Percentiles rank a stretch among this genome's conserved stretches.
These are phyloP conservation scores for Cataglyphis rosenhaueri DNA, from an alignment of 2,888 invertebrate species.

Conservation along the genomic window DNA sequence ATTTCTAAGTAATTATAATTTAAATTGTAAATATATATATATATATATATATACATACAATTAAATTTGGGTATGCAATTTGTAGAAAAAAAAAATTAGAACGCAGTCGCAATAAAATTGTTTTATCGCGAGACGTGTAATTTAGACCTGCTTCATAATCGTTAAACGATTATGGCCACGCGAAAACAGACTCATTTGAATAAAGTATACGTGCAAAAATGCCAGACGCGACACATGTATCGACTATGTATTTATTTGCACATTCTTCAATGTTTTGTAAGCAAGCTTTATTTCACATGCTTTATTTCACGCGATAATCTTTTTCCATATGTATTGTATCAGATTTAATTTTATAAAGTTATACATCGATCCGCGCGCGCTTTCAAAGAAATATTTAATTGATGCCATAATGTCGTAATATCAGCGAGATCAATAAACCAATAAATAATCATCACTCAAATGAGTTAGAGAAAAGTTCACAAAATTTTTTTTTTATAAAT, in stretches of 20 bases:
- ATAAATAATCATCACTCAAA: not conserved
- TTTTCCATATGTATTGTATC: not conserved
- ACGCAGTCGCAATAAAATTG: slow-evolving; percentile 17
- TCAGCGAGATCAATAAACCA: not conserved
- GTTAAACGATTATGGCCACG: slow-evolving; percentile 60
- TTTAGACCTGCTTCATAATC: slow-evolving; percentile 66
- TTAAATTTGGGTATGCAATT: slow-evolving; percentile 4
- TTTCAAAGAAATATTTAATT: not conserved
- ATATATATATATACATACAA: not conserved
- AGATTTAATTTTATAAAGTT: not conserved
- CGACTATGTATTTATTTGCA: not conserved
- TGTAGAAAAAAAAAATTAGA: not conserved
- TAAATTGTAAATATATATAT: not conserved
- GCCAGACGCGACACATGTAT: slow-evolving; percentile 58
- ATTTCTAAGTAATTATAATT: slow-evolving; percentile 2
- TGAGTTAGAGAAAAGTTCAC: not conserved
- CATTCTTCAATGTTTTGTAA: not conserved
- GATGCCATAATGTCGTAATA: not conserved
- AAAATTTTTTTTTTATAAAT: not conserved
- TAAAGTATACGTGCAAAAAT: slow-evolving; percentile 65
- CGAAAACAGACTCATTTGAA: slow-evolving; percentile 68
- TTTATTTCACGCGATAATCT: not conserved
- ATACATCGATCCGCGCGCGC: not conserved
- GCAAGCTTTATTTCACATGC: not conserved
- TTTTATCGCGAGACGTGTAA: slow-evolving; percentile 64